A percentile compares a stretch with the other conserved stretches of the same genome.
phyloP scores from a whole-genome alignment of 2,113 vertebrate species.

The Ceuthmochares aereus region DNA sequence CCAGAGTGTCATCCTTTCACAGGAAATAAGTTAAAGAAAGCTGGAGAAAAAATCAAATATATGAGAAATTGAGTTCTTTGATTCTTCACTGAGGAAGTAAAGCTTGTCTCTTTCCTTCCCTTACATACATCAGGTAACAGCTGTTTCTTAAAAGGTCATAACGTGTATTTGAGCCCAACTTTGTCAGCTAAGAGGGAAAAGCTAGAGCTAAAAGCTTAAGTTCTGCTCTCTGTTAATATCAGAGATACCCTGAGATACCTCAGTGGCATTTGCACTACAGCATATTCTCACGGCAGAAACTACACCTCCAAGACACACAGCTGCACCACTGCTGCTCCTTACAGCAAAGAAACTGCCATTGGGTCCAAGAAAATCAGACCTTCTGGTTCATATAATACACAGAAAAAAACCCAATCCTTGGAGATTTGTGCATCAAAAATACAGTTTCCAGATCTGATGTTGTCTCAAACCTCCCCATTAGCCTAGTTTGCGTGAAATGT shows the following conservation, averaged over 20 bases:
- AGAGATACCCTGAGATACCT: not conserved
- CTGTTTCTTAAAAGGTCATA: not conserved
- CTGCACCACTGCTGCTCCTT: accelerated
- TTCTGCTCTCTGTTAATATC: not conserved
- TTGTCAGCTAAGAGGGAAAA: not conserved
- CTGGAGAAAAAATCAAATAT: not conserved
- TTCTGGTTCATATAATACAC: not conserved
- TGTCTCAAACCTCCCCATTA: not conserved
- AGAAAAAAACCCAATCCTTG: not conserved
- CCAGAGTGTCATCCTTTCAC: not conserved
- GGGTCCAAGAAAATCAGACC: not conserved
- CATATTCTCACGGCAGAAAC: not conserved
- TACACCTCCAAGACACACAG: not conserved
- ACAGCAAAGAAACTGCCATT: not conserved
- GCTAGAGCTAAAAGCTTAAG: not conserved
- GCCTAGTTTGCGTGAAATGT: not conserved
- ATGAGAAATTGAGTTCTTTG: not conserved
- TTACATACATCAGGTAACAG: not conserved
- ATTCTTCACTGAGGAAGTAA: not conserved
- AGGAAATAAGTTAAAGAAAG: not conserved
- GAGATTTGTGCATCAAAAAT: not conserved
- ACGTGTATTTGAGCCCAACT: not conserved
- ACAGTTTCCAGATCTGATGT: not conserved
- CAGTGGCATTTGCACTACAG: not conserved
- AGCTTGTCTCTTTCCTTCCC: not conserved